A percentile compares a stretch with the other conserved stretches of the same genome.
Evolutionary conservation across 64 coral and sea anemone species (phyloP).

Genomic region (Anthopleura sola): DNA sequence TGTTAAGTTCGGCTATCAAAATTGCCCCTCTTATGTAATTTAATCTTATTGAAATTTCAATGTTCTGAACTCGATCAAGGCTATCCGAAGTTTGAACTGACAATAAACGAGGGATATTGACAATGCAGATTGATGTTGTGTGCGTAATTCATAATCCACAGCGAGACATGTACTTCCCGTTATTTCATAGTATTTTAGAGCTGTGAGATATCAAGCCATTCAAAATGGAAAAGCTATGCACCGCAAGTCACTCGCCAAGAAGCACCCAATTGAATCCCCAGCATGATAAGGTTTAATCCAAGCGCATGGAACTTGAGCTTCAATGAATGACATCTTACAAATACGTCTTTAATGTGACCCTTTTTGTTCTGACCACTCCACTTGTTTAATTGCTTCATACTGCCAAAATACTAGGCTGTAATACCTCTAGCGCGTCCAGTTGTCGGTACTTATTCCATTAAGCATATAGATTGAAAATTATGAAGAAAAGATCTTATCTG

Average conservation of each 20-base stretch:
- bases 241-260: not conserved
- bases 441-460: constrained; percentile 15
- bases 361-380: constrained; percentile 18
- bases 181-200: not conserved
- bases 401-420: not conserved
- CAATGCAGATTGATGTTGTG: not conserved
- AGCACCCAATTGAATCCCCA: constrained; percentile 25
- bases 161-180: not conserved
- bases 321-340: constrained; percentile 59
- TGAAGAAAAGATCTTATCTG: constrained; percentile 12
- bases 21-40: not conserved
- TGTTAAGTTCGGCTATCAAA: not conserved
- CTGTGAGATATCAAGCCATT: not conserved
- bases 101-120: not conserved
- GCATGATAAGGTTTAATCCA: constrained; percentile 30
- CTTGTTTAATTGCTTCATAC: constrained; percentile 9
- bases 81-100: not conserved
- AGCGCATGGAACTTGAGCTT: constrained; percentile 39
- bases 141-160: not conserved
- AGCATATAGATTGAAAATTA: constrained; percentile 18
- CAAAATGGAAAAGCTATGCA: not conserved
- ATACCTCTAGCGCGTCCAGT: not conserved
- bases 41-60: not conserved
- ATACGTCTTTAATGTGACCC: constrained; percentile 46
- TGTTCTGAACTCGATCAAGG: not conserved